Conservation (phyloP, 2,797 vertebrate genomes). For the Dromococcyx pavoninus region DNA sequence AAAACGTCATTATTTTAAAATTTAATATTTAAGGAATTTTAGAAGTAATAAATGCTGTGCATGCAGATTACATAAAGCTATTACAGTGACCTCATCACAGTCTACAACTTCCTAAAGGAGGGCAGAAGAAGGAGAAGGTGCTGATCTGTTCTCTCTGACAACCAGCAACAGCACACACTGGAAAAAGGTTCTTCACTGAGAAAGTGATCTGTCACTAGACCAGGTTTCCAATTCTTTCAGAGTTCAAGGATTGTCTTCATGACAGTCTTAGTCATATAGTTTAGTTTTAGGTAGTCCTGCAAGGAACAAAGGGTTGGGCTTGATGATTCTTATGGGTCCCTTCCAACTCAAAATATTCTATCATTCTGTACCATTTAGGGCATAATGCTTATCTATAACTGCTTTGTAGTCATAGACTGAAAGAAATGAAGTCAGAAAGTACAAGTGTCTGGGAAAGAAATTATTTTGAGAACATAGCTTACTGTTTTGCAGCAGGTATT, state of each 20-base stretch:
- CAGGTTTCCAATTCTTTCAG: not conserved
- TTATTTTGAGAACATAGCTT: not conserved
- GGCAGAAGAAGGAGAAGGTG: fast-evolving
- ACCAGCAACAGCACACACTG: not conserved
- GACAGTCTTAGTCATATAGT: fast-evolving
- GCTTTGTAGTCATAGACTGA: not conserved
- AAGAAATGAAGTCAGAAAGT: not conserved
- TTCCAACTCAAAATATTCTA: fast-evolving
- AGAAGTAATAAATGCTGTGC: not conserved
- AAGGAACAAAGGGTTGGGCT: not conserved
- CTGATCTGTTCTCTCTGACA: not conserved
- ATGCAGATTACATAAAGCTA: not conserved
- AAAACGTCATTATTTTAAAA: not conserved
- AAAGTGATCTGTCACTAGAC: not conserved
- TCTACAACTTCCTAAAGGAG: not conserved
- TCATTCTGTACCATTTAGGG: not conserved
- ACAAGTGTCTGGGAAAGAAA: not conserved
- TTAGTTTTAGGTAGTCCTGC: not conserved
- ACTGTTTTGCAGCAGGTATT: not conserved
- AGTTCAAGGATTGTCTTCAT: not conserved
- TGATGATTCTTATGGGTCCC: not conserved
- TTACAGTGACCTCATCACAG: not conserved
- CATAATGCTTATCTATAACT: not conserved
- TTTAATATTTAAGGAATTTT: not conserved
- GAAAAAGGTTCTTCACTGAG: not conserved